Conservation (phyloP, 2,888 invertebrate species). For the Drosophila peninsularis region DNA sequence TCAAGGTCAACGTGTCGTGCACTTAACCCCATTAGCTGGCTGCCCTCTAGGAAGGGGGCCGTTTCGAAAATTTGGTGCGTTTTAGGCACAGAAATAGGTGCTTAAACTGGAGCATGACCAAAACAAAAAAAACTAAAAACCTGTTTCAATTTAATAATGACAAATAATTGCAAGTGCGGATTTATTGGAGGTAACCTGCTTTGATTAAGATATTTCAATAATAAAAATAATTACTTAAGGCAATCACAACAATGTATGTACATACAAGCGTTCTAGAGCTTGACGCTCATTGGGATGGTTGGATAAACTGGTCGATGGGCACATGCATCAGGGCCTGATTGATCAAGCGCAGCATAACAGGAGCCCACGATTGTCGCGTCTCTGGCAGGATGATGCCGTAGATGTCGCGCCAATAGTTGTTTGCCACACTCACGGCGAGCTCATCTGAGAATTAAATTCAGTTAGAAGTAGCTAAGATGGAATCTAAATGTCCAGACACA, state of each 20-base stretch:
- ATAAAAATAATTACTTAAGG: conserved; percentile 21
- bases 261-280: conserved; percentile 1
- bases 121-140: conserved; percentile 32
- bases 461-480: neutral
- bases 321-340: conserved; percentile 80
- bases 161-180: conserved; percentile 24
- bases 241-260: conserved; percentile 35
- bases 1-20: conserved; percentile 50
- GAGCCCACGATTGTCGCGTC: conserved; percentile 82
- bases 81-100: conserved; percentile 34
- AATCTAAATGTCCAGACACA: conserved; percentile 72
- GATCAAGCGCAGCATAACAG: conserved; percentile 73
- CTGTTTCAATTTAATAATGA: conserved; percentile 28
- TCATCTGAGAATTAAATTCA: conserved; percentile 66
- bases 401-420: conserved; percentile 87
- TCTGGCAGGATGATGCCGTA: conserved; percentile 86
- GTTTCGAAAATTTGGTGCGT: conserved; percentile 34
- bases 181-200: conserved; percentile 20
- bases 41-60: conserved; percentile 30
- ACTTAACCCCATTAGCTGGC: conserved; percentile 51
- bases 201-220: conserved; percentile 27
- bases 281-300: conserved; percentile 19
- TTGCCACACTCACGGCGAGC: conserved; percentile 85
- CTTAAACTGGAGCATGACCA: conserved; percentile 64
- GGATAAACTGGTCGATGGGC: conserved; percentile 80